Conservation (phyloP, 1,140 invertebrate species). For the Oryctes rhinoceros region DNA sequence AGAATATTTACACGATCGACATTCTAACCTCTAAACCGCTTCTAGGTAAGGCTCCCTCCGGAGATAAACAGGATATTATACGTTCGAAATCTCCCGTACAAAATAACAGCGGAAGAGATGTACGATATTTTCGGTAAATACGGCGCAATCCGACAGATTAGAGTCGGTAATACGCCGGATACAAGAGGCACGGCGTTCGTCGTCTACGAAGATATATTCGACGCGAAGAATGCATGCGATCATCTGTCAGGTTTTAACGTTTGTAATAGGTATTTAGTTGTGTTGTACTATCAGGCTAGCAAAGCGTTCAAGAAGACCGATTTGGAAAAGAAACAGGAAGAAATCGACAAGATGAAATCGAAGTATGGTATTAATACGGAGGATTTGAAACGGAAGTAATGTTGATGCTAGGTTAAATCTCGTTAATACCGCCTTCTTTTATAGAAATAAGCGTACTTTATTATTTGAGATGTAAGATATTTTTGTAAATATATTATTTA, state of each 20-base stretch:
- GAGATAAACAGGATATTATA: conserved; percentile 99
- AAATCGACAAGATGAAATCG: conserved; percentile 95
- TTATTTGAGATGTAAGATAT: not conserved
- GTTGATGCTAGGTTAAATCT: not conserved
- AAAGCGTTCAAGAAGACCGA: conserved; percentile 97
- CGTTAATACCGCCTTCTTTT: not conserved
- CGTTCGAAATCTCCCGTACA: conserved; percentile 97
- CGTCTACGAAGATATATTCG: conserved; percentile 99
- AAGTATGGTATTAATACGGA: conserved; percentile 80
- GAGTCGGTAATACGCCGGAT: conserved; percentile 98
- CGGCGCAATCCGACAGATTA: conserved; percentile 97
- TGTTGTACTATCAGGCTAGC: conserved; percentile 94
- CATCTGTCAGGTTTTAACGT: conserved; percentile 99
- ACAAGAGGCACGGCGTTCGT: conserved; percentile 99
- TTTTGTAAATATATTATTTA: not conserved
- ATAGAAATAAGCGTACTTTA: conserved; percentile 7
- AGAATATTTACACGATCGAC: conserved; percentile 30
- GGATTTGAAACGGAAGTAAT: conserved; percentile 37
- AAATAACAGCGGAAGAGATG: conserved; percentile 99
- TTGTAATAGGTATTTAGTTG: conserved; percentile 97
- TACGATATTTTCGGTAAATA: conserved; percentile 99
- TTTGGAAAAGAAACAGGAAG: conserved; percentile 96
- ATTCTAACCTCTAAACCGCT: conserved; percentile 28
- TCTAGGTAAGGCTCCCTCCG: conserved; percentile 93
- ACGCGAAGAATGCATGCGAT: conserved; percentile 99